Evolutionary conservation across 2,113 vertebrate species (phyloP).

Genomic region (Corydoras sp.): DNA sequence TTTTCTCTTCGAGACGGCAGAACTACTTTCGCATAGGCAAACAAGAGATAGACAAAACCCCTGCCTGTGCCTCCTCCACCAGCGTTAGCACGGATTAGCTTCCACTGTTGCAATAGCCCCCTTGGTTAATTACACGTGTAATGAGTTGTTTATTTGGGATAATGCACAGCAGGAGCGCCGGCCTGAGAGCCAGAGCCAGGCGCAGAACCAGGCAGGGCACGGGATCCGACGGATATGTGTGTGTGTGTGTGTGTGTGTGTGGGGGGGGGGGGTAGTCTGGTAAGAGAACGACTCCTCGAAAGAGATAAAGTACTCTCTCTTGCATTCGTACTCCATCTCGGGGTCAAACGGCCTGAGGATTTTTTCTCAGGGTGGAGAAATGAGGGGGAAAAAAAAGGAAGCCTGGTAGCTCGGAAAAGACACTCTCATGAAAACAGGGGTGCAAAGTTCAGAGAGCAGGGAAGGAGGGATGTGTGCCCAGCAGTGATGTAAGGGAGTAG

Average conservation of each 20-base stretch:
- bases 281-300: conserved; percentile 32
- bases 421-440: conserved; percentile 50
- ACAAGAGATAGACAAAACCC: conserved; percentile 26
- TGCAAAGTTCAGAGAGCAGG: conserved; percentile 51
- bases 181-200: conserved; percentile 47
- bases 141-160: conserved; percentile 76
- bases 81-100: conserved; percentile 67
- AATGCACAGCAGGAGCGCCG: conserved; percentile 63
- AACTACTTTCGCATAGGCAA: conserved; percentile 5
- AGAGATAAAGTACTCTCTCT: conserved; percentile 5
- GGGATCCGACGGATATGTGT: neutral
- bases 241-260: neutral
- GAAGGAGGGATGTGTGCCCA: conserved; percentile 55
- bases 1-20: conserved; percentile 4
- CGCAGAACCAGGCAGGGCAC: conserved; percentile 41
- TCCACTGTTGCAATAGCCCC: conserved; percentile 61
- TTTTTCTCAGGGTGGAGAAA: conserved; percentile 65
- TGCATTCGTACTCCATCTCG: conserved; percentile 57
- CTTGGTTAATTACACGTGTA: conserved; percentile 72
- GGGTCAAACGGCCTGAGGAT: conserved; percentile 59
- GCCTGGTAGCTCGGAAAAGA: conserved; percentile 60
- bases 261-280: conserved; percentile 31
- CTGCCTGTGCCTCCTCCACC: conserved; percentile 39
- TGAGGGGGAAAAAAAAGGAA: conserved; percentile 50
- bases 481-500: conserved; percentile 57